Percentiles rank a stretch among this genome's conserved stretches.
phyloP scores from a whole-genome alignment of 2,113 vertebrate genomes.

The Gasterosteus aculeatus region DNA sequence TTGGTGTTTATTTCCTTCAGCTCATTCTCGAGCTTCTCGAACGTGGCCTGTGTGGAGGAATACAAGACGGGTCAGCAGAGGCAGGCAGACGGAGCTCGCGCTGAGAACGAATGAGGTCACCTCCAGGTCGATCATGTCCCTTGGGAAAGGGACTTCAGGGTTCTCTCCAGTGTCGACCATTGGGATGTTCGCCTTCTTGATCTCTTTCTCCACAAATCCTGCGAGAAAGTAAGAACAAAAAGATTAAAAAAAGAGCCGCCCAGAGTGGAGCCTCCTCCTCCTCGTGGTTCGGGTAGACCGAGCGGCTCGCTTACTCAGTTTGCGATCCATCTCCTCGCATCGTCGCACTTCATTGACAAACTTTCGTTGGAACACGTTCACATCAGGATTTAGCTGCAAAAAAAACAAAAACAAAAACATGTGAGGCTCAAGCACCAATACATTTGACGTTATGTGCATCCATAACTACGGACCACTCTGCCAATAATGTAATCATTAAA shows the following conservation, averaged over 20 bases:
- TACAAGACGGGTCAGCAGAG: slow-evolving; percentile 1
- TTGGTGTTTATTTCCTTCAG: slow-evolving; percentile 99
- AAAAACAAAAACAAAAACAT: slow-evolving; percentile 21
- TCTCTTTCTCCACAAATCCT: slow-evolving; percentile 99
- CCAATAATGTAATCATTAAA: neutral
- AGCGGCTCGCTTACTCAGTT: slow-evolving; percentile 85
- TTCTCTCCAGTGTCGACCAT: slow-evolving; percentile 97
- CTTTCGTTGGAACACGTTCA: slow-evolving; percentile 98
- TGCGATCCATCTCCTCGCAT: slow-evolving; percentile 98
- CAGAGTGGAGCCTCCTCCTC: neutral
- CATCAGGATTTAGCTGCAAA: slow-evolving; percentile 93
- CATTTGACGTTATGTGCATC: neutral
- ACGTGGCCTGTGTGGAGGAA: slow-evolving; percentile 87
- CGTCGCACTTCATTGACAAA: slow-evolving; percentile 97
- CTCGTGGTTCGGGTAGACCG: neutral
- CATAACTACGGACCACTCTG: neutral
- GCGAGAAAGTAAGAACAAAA: neutral
- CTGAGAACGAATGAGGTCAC: slow-evolving; percentile 71
- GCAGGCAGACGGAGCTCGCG: neutral
- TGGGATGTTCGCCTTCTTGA: slow-evolving; percentile 92
- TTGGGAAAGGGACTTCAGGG: slow-evolving; percentile 95
- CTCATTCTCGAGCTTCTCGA: slow-evolving; percentile 98
- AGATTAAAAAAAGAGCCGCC: neutral
- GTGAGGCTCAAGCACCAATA: neutral
- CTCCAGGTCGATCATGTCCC: slow-evolving; percentile 99